Base-by-base conservation (phyloP, 92 coral and sea anemone genomes). In the Plumapathes pennacea region DNA sequence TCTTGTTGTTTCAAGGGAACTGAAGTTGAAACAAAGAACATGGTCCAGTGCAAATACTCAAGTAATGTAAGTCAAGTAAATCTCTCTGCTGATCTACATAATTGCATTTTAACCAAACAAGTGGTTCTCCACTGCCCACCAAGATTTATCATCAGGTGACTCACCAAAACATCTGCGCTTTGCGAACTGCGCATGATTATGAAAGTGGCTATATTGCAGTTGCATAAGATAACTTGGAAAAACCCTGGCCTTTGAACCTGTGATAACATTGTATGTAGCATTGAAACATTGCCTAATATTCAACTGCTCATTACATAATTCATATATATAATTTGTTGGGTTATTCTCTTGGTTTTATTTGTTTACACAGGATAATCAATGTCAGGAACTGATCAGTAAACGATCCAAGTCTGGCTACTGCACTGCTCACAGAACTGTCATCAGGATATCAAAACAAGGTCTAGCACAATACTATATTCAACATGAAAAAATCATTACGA, bases 331-430 rank as follows among this genome's bases (percentile, higher is more conserved):
- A 11, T 32, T 25, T 19, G 20, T 40, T 38, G 50, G 19, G 26
- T 38, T 5, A 34, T 0, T 4, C 4, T 21, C 18, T n/a, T 26
- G 3, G 21, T 15, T 60, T 31, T 41, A 15, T 38, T 33, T 28
- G 46, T 47, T n/a, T 31, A 31, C 47, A 12, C 54, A 92, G 98
- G 98, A 85, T 2, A 72, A 76, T 40, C 98, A 88, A 52, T 92
- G 98, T 70, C 86, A 76, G 44, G 95, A 92, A 32, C 34, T 85
- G 64, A 85, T 92, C 71, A 84, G 98, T 51, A 92, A 92, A 69
- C 68, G 98, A 54, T 89, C 98, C 23, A 92, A 92, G 64, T 92
- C 98, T 4, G 98, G 98, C 3, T 92, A 88, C 68, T 92, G 98
- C 43, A 67, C 64, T 52, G 83, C 98, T 0, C 98, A 92, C 65